Conservation (phyloP, 2,888 invertebrate genomes). For the Lapara coniferarum region DNA sequence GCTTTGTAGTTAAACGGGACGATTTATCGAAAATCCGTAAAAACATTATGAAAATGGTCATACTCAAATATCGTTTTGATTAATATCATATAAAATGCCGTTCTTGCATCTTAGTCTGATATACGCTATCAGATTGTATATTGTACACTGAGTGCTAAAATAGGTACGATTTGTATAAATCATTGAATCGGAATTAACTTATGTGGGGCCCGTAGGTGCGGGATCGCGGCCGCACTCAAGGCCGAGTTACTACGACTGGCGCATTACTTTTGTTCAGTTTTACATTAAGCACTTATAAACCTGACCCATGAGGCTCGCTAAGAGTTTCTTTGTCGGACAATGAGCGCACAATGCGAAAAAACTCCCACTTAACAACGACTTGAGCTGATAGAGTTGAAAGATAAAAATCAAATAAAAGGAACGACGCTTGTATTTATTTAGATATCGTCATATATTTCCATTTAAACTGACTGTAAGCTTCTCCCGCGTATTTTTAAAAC, state of each 20-base stretch:
- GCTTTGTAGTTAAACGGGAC: no score
- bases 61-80: background rate
- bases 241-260: constrained; percentile 39
- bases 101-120: background rate
- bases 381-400: constrained; percentile 16
- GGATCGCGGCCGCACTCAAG: constrained; percentile 45
- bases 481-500: constrained; percentile 42
- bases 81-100: background rate
- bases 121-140: constrained; percentile 4
- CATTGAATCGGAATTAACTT: constrained; percentile 50
- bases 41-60: no score
- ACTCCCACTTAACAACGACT: constrained; percentile 12
- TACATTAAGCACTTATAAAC: constrained; percentile 21
- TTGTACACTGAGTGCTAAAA: constrained; percentile 12
- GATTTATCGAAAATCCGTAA: no score
- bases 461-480: constrained; percentile 30
- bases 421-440: constrained; percentile 15
- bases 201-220: constrained; percentile 46
- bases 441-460: constrained; percentile 25
- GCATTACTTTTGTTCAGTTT: constrained; percentile 23
- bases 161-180: constrained; percentile 43
- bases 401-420: constrained; percentile 20
- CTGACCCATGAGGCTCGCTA: background rate
- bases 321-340: constrained; percentile 10
- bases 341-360: constrained; percentile 8